Base-by-base conservation (phyloP, 2,888 invertebrate species). In the Pomacea canaliculata region DNA sequence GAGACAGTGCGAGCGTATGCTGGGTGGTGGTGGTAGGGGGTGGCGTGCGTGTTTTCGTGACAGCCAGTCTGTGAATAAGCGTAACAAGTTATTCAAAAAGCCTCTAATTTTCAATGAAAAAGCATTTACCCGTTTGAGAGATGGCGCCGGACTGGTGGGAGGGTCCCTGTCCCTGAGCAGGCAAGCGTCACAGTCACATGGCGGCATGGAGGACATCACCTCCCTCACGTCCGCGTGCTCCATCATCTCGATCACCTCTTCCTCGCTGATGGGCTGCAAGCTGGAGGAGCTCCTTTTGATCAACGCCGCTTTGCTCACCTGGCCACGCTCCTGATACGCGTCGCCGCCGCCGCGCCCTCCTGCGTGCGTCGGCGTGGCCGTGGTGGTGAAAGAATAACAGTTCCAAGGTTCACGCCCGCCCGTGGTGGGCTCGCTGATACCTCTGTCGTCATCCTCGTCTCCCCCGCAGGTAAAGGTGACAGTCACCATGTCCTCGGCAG, bases 171-270 rank as follows among this genome's bases (percentile, higher is more conserved):
- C 80, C 46, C 66, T 51, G 12, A 80, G 62, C 49, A 71, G 67
- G 51, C 80, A 80, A 5, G 76, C 76, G 68, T 80, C 80, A 48
- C 80, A 80, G 67, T 80, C 76, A 62, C 80, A 80, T 2, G 80
- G 78, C 23, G 80, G 80, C 70, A 76, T 27, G 60, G 63, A 67
- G 23, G 71, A 69, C 49, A 71, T 56, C 46, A 76, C 56, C 76
- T 80, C 71, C 49, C 48, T 60, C 59, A 78, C 68, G 51, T 78
- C 78, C 76, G 78, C 65, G 37, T 62, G 59, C 72, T 80, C 80
- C 78, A 80, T 74, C 46, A 80, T 74, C 51, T 27, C 68, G 67
- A 80, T 67, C 71, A 78, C 68, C 75, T 80, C 80, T 23, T 78
- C 76, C 74, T 80, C 80, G 76, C 80, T 78, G 75, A 78, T 70